Evolutionary conservation across 92 coral and sea anemone species (phyloP), one percentile per base, ranked within the genome.

Genomic region (Phenganax marumi): DNA sequence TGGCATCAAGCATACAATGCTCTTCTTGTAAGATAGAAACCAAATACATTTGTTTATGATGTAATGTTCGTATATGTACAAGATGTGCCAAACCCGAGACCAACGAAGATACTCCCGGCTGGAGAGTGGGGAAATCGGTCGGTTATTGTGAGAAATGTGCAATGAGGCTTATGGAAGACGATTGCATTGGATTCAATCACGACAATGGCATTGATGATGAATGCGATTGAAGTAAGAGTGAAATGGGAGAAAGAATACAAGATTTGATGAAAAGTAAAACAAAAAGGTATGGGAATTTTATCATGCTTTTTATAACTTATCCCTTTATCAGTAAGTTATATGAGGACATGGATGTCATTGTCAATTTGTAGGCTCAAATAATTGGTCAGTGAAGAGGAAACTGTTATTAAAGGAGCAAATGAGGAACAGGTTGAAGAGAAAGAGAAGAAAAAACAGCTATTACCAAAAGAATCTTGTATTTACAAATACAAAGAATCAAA

Each of bases 111-210:
- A 68, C 72, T n/a, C 48, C 22, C 52, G 77, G 77, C 19, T 86
- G 89, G 89, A 19, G 54, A 47, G 83, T 71, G 48, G 87, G 89
- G 46, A 82, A 68, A 72, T 82, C 66, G 19, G 77, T 81, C 43
- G 85, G 70, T 62, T 70, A 86, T 71, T 86, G 86, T 70, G 76
- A 81, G 46, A 62, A 86, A 25, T 87, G 84, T 63, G 65, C 70
- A 70, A 2, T 70, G 55, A 80, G 79, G 23, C 76, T 64, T 55
- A 79, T 76, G 87, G 79, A 75, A 71, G 52, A 73, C 12, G 25
- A 57, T 10, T 71, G 25, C 14, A 61, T 56, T 39, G 54, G 53
- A 52, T 50, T 54, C 39, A 8, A 51, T 13, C 16, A 21, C 26
- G 22, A 2, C 5, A 33, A 33, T 56, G 63, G 22, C n/a, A 21